Percentiles rank a stretch among this genome's conserved stretches.
These are phyloP conservation scores for Podotricha telesiphe DNA, from an alignment of 2,888 invertebrate genomes.

Conservation along the genomic window DNA sequence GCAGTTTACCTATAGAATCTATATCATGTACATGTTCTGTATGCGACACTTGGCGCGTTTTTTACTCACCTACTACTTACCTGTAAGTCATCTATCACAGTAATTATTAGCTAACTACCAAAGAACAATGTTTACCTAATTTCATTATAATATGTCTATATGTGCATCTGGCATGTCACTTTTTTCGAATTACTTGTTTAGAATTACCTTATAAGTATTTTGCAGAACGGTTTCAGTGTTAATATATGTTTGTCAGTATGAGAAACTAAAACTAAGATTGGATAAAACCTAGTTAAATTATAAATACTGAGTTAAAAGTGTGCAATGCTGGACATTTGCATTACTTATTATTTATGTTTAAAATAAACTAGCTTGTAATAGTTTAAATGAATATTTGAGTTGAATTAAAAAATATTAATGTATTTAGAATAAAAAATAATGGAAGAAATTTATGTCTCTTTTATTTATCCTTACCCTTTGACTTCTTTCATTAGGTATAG, in stretches of 20 bases:
- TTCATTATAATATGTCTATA: slow-evolving; percentile 49
- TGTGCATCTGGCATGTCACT: slow-evolving; percentile 54
- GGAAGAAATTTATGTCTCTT: slow-evolving; percentile 52
- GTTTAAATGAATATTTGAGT: slow-evolving; percentile 83
- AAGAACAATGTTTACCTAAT: slow-evolving; percentile 50
- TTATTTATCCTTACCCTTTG: slow-evolving; percentile 24
- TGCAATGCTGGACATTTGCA: slow-evolving; percentile 83
- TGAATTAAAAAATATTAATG: slow-evolving; percentile 83
- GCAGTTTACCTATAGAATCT: slow-evolving; percentile 30
- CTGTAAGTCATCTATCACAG: slow-evolving; percentile 40
- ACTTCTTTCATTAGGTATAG: no score
- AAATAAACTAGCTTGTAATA: slow-evolving; percentile 82
- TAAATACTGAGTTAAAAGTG: slow-evolving; percentile 79
- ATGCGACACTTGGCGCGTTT: slow-evolving; percentile 35
- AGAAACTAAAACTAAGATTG: slow-evolving; percentile 78
- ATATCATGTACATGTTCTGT: slow-evolving; percentile 34
- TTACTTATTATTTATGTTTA: slow-evolving; percentile 82
- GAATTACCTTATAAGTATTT: slow-evolving; percentile 49
- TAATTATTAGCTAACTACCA: slow-evolving; percentile 51
- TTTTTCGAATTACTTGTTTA: slow-evolving; percentile 52
- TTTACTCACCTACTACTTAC: slow-evolving; percentile 38
- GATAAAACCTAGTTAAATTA: slow-evolving; percentile 76
- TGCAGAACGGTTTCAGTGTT: slow-evolving; percentile 50
- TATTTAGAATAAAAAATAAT: slow-evolving; percentile 84
- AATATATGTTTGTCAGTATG: slow-evolving; percentile 71